Evolutionary conservation across 2,113 vertebrate species (phyloP).

Genomic region (Hystrix brachyura): DNA sequence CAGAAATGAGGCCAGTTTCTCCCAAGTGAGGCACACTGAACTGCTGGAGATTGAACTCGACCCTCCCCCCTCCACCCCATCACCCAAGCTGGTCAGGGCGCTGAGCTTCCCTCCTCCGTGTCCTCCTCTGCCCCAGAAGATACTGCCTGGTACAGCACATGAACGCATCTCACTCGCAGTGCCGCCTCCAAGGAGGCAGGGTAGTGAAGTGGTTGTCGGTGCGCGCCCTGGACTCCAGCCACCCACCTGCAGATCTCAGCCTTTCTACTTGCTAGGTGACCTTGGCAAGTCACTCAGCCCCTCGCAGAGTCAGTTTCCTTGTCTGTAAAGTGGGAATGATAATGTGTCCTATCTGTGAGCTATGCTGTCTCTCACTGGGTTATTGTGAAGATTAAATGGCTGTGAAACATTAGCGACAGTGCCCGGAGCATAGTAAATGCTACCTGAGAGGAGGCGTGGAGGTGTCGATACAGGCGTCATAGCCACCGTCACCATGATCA

Average conservation of each 20-base stretch:
- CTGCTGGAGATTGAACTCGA: background rate
- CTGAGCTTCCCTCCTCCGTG: rapidly evolving
- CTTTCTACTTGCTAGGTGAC: background rate
- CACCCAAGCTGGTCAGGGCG: background rate
- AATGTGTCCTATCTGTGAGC: background rate
- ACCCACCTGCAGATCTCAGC: background rate
- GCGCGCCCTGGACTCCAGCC: background rate
- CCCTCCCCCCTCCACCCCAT: background rate
- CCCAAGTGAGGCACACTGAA: too few relatives aligned
- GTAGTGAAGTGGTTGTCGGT: background rate
- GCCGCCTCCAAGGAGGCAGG: background rate
- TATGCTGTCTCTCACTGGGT: background rate
- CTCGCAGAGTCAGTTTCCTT: background rate
- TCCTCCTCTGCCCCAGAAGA: background rate
- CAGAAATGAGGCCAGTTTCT: background rate
- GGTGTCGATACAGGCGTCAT: background rate
- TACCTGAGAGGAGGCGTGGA: rapidly evolving
- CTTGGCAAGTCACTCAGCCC: background rate
- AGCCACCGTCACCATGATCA: background rate
- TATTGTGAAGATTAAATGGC: background rate
- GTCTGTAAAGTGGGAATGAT: background rate
- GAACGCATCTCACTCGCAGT: too few relatives aligned
- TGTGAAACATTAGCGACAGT: too few relatives aligned
- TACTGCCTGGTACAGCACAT: background rate
- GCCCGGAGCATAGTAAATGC: background rate